Percentiles rank a stretch among this genome's conserved stretches.
These are phyloP conservation scores for Drosophila trapezifrons DNA, from an alignment of 1,140 invertebrate genomes.

Conservation along the genomic window DNA sequence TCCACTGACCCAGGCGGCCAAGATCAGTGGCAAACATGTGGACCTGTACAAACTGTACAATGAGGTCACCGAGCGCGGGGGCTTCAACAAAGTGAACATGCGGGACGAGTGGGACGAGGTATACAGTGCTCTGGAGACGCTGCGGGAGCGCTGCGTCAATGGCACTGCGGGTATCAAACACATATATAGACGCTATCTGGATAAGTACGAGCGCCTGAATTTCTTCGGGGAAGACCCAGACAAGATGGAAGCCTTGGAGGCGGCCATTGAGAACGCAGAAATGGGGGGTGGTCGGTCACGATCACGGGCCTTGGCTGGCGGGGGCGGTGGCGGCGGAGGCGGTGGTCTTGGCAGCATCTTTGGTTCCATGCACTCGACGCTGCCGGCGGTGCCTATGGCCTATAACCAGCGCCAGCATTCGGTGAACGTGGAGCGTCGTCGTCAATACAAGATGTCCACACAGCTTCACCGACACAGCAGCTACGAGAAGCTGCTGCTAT, in stretches of 20 bases:
- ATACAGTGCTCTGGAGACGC: slow-evolving; percentile 88
- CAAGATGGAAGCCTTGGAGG: slow-evolving; percentile 90
- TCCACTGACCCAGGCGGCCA: slow-evolving; percentile 89
- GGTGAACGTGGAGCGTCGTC: slow-evolving; percentile 87
- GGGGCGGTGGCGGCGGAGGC: slow-evolving; percentile 15
- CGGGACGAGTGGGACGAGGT: slow-evolving; percentile 93
- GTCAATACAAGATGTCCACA: slow-evolving; percentile 79
- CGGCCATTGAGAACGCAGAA: slow-evolving; percentile 85
- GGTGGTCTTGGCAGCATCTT: slow-evolving; percentile 85
- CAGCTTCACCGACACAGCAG: slow-evolving; percentile 91
- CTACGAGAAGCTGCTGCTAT: slow-evolving; percentile 94
- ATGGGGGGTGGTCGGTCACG: slow-evolving; percentile 84
- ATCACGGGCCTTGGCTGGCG: slow-evolving; percentile 43
- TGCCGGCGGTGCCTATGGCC: slow-evolving; percentile 89
- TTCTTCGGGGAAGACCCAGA: slow-evolving; percentile 91
- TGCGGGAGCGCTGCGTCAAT: slow-evolving; percentile 93
- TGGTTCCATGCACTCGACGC: slow-evolving; percentile 86
- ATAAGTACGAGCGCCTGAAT: slow-evolving; percentile 84
- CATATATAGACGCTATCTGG: slow-evolving; percentile 93
- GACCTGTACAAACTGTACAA: slow-evolving; percentile 96
- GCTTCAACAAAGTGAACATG: slow-evolving; percentile 94
- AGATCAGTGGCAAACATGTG: slow-evolving; percentile 94
- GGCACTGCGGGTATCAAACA: slow-evolving; percentile 93
- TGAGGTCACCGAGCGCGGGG: slow-evolving; percentile 94
- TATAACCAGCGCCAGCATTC: slow-evolving; percentile 94